Conservation (phyloP, 2,797 vertebrate genomes). For the Sebastes cheni region DNA sequence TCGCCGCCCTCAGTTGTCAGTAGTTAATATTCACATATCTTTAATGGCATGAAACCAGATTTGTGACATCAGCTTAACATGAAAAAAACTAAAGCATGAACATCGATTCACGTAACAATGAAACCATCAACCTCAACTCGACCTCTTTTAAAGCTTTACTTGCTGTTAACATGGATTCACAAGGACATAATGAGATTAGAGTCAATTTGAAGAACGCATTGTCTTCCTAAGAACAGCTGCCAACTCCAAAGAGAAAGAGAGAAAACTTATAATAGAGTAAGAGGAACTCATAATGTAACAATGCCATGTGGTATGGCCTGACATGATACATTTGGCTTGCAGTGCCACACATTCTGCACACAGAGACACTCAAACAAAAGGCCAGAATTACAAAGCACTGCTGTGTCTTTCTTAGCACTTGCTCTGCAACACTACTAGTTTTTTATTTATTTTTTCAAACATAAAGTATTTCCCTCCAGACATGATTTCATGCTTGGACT, state of each 20-base stretch:
- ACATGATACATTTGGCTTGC: conserved; percentile 4
- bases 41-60: neutral
- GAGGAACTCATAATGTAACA: neutral
- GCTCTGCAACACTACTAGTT: neutral
- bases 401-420: neutral
- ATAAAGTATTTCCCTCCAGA: conserved; percentile 38
- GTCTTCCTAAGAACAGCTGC: neutral
- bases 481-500: conserved; percentile 53
- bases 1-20: neutral
- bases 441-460: neutral
- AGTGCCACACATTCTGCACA: neutral
- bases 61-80: neutral
- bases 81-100: neutral
- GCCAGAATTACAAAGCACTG: neutral
- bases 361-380: conserved; percentile 14
- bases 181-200: neutral
- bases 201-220: neutral
- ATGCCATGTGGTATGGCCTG: neutral
- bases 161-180: neutral
- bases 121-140: neutral
- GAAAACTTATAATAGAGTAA: neutral
- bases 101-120: neutral
- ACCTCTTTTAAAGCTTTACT: neutral
- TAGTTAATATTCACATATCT: neutral
- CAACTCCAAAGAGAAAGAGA: neutral